Evolutionary conservation across 2,888 invertebrate species (phyloP).

Genomic region (Litoditis marina): DNA sequence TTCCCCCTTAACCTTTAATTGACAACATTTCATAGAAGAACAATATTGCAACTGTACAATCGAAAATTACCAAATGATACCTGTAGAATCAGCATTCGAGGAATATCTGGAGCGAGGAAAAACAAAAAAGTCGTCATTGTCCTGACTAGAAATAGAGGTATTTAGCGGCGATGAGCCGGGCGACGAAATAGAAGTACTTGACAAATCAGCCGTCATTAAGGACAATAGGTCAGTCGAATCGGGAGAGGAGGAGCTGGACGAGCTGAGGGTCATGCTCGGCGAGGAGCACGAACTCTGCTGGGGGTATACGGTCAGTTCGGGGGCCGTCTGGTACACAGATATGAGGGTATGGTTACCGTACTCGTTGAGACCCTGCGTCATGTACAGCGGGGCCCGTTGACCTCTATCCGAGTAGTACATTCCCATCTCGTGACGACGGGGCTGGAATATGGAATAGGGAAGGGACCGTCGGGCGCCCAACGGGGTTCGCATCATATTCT

Average conservation of each 20-base stretch:
- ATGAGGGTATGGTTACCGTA: conserved; percentile 12
- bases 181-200: conserved; percentile 20
- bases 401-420: background rate
- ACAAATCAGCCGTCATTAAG: conserved; percentile 26
- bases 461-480: conserved; percentile 14
- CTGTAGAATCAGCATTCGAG: background rate
- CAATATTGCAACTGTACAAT: no score
- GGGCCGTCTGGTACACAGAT: conserved; percentile 9
- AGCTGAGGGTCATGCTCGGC: no score
- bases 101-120: background rate
- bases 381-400: background rate
- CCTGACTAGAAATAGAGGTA: conserved; percentile 17
- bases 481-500: background rate
- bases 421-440: conserved; percentile 13
- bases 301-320: conserved; percentile 16
- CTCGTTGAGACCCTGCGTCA: conserved; percentile 12
- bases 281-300: background rate
- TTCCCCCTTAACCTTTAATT: no score
- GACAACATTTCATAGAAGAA: no score
- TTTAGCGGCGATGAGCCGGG: conserved; percentile 19
- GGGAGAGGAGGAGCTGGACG: background rate
- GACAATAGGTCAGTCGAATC: conserved; percentile 14
- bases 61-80: no score
- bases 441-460: conserved; percentile 20
- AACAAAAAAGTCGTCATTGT: background rate